Conservation (phyloP, 2,113 vertebrate genomes). For the Peromyscus maniculatus region DNA sequence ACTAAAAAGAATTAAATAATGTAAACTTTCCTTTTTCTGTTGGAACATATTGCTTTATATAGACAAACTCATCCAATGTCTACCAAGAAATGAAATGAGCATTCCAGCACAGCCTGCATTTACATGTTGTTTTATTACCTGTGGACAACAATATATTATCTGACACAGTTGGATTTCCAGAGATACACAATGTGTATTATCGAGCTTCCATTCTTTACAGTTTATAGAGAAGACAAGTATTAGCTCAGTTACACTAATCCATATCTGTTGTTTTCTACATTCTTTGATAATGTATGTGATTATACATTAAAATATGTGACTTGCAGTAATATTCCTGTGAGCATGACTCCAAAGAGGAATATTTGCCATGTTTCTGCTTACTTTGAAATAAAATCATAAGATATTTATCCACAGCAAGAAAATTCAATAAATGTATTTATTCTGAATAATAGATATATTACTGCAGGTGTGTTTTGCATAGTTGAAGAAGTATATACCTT, state of each 20-base stretch:
- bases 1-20: background rate
- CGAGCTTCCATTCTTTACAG: background rate
- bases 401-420: background rate
- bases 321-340: slow-evolving; percentile 67
- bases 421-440: background rate
- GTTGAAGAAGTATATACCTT: background rate
- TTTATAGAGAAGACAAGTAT: background rate
- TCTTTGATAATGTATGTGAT: background rate
- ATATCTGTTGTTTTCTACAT: background rate
- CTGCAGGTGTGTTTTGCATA: background rate
- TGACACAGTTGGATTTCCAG: background rate
- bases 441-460: background rate
- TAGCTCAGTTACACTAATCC: slow-evolving; percentile 52
- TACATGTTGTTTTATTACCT: background rate
- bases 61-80: background rate
- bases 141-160: background rate
- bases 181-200: background rate
- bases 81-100: background rate
- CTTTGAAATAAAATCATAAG: background rate
- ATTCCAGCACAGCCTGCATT: background rate
- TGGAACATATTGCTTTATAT: background rate
- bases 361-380: background rate
- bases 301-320: background rate
- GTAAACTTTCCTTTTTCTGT: background rate
- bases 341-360: background rate